phyloP scores from a whole-genome alignment of 2,888 invertebrate genomes.

The Aphidoletes aphidimyza region DNA sequence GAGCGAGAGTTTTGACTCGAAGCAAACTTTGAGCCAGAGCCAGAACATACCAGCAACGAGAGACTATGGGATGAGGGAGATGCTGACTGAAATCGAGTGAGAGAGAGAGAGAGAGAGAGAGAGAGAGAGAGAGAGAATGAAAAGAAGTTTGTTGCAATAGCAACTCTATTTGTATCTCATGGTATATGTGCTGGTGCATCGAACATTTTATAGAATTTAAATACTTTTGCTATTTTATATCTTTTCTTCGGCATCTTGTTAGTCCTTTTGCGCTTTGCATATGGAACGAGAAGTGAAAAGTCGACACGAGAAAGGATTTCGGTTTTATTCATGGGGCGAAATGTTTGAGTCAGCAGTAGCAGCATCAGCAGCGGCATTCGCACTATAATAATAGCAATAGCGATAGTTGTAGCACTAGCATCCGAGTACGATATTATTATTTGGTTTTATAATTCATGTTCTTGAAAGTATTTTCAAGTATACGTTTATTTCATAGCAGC shows the following conservation, averaged over 20 bases:
- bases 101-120: too few species aligned
- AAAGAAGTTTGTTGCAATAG: neutral
- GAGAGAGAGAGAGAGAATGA: neutral
- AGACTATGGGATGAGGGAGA: too few species aligned
- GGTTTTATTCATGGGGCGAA: neutral
- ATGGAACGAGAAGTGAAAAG: neutral
- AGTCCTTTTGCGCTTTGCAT: neutral
- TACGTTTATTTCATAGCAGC: neutral
- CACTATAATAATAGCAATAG: too few species aligned
- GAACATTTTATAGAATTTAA: slow-evolving; percentile 48
- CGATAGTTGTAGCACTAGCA: too few species aligned
- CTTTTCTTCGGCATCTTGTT: neutral
- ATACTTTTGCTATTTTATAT: slow-evolving; percentile 39
- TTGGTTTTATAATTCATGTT: slow-evolving; percentile 49
- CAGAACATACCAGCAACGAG: too few species aligned
- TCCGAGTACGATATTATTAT: slow-evolving; percentile 35
- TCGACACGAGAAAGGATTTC: neutral
- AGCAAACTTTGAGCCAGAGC: too few species aligned
- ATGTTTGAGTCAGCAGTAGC: neutral
- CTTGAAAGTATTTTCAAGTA: slow-evolving; percentile 51
- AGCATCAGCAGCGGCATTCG: too few species aligned
- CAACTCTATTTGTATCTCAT: neutral
- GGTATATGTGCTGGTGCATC: too few species aligned
- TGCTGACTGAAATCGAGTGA: too few species aligned
- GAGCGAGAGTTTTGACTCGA: slow-evolving; percentile 17